Evolutionary conservation across 2,797 vertebrate species (phyloP).

Genomic region (Characodon lateralis): DNA sequence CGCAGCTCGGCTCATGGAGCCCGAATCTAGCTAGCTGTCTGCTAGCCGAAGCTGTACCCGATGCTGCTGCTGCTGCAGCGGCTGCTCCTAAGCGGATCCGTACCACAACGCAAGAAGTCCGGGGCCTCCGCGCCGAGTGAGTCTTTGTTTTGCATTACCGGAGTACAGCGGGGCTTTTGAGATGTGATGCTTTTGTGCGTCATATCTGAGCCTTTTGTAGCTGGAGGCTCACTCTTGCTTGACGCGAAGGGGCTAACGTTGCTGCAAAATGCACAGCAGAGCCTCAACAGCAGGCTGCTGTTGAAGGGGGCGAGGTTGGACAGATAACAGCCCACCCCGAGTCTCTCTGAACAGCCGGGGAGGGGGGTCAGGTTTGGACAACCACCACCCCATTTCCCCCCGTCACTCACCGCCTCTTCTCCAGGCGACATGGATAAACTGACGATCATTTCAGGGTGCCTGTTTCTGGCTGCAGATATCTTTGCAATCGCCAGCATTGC

Average conservation of each 20-base stretch:
- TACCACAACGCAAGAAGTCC: slow-evolving; percentile 52
- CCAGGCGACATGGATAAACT: slow-evolving; percentile 93
- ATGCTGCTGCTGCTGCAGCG: slow-evolving; percentile 68
- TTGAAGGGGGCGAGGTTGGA: slow-evolving; percentile 77
- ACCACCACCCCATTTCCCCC: slow-evolving; percentile 14
- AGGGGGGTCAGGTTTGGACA: slow-evolving; percentile 49
- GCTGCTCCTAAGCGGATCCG: slow-evolving; percentile 64
- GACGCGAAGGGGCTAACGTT: slow-evolving; percentile 61
- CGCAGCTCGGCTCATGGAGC: slow-evolving; percentile 72
- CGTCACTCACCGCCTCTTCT: slow-evolving; percentile 22
- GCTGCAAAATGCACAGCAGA: slow-evolving; percentile 73
- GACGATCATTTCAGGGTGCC: slow-evolving; percentile 98
- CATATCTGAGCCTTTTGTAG: slow-evolving; percentile 57
- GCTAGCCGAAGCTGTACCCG: slow-evolving; percentile 75
- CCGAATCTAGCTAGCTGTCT: slow-evolving; percentile 69
- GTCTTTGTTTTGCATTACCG: slow-evolving; percentile 34
- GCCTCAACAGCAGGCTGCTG: slow-evolving; percentile 58
- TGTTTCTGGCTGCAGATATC: slow-evolving; percentile 98
- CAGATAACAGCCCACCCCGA: slow-evolving; percentile 64
- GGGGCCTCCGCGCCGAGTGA: slow-evolving; percentile 47
- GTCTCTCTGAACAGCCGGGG: slow-evolving; percentile 41
- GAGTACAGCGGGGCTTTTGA: slow-evolving; percentile 47
- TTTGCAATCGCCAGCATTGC: slow-evolving; percentile 99
- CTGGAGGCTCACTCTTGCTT: slow-evolving; percentile 51
- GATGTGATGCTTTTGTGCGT: slow-evolving; percentile 71